phyloP scores from a whole-genome alignment of 2,888 invertebrate species.

The Lithophane ornitopus region DNA sequence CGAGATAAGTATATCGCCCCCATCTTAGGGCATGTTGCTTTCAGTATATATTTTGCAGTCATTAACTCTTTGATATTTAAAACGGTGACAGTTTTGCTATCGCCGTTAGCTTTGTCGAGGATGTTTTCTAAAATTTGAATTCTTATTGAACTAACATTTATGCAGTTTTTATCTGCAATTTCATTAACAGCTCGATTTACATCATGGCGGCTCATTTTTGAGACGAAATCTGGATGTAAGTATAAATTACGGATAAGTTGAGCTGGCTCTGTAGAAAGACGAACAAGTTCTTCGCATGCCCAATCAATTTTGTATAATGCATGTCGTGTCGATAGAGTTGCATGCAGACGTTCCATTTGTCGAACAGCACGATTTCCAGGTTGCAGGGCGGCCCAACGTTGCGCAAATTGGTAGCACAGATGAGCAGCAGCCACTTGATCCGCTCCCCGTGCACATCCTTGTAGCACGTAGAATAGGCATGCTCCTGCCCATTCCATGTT shows the following conservation, averaged over 20 bases:
- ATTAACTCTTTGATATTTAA: slow-evolving; percentile 82
- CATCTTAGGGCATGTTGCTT: slow-evolving; percentile 89
- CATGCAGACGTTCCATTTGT: slow-evolving; percentile 88
- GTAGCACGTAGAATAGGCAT: slow-evolving; percentile 88
- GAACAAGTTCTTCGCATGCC: slow-evolving; percentile 86
- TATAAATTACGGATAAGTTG: slow-evolving; percentile 87
- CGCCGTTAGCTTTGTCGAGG: slow-evolving; percentile 78
- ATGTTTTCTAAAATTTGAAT: slow-evolving; percentile 88
- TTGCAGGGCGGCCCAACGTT: slow-evolving; percentile 87
- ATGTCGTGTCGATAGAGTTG: slow-evolving; percentile 87
- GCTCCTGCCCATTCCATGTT: slow-evolving; percentile 90
- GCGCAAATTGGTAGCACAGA: slow-evolving; percentile 88
- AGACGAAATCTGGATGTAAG: slow-evolving; percentile 84
- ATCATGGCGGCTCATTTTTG: slow-evolving; percentile 84
- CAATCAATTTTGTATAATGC: slow-evolving; percentile 87
- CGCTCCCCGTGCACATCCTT: slow-evolving; percentile 88
- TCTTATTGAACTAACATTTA: slow-evolving; percentile 86
- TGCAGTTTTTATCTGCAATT: slow-evolving; percentile 88
- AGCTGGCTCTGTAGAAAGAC: slow-evolving; percentile 85
- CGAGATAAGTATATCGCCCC: slow-evolving; percentile 88
- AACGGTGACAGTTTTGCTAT: slow-evolving; percentile 74
- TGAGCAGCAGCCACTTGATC: slow-evolving; percentile 89
- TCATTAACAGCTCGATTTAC: slow-evolving; percentile 87
- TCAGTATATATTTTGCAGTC: slow-evolving; percentile 88
- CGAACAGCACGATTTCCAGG: slow-evolving; percentile 87